phyloP scores from a whole-genome alignment of 2,888 invertebrate genomes.

The Lampropteryx suffumata region DNA sequence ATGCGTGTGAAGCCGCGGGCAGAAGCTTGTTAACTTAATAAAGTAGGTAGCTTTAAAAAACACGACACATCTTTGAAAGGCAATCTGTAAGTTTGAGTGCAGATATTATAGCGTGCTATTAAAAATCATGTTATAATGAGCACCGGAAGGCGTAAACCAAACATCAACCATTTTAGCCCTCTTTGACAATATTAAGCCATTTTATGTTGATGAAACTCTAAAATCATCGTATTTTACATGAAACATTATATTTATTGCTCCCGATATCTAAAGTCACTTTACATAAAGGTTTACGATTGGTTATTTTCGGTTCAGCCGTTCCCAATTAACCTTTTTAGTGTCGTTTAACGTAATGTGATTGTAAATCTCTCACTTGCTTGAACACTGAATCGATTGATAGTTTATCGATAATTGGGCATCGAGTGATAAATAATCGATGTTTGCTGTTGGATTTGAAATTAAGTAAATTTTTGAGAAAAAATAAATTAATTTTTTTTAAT shows the following conservation, averaged over 20 bases:
- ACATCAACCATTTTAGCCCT: conserved; percentile 2
- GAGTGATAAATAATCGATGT: neutral
- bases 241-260: conserved; percentile 31
- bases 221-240: conserved; percentile 24
- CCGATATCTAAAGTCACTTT: conserved; percentile 49
- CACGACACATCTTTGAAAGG: neutral
- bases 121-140: conserved; percentile 9
- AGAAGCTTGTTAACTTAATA: too few relatives aligned
- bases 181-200: conserved; percentile 27
- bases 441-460: too few relatives aligned
- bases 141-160: conserved; percentile 11
- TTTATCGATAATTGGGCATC: conserved; percentile 4
- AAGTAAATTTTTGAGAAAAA: too few relatives aligned
- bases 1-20: too few relatives aligned
- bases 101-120: conserved; percentile 2
- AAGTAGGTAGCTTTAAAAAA: neutral
- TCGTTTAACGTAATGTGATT: conserved; percentile 57
- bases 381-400: conserved; percentile 52
- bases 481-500: too few relatives aligned
- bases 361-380: conserved; percentile 58
- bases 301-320: conserved; percentile 59
- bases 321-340: conserved; percentile 70
- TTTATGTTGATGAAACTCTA: conserved; percentile 29
- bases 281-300: conserved; percentile 62
- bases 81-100: conserved; percentile 11